Evolutionary conservation across 37 sponge, comb jelly and placozoan genomes (phyloP), one percentile per base, ranked within the genome.

Genomic region (Mnemiopsis leidyi): DNA sequence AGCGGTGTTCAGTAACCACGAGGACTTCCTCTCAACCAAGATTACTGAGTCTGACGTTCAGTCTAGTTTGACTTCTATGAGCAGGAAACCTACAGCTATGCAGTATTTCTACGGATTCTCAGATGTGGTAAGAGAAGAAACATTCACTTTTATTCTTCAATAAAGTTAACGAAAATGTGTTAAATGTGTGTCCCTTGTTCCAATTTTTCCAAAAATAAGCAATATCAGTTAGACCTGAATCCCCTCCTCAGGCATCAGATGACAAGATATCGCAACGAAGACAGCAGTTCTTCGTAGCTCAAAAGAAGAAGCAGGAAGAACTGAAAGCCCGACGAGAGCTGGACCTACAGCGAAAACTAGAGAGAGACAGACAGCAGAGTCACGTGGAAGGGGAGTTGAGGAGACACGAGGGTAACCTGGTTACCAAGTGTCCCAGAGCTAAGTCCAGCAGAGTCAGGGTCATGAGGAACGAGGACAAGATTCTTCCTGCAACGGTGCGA

Each of bases 31-130:
- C 29, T 23, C 48, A 23, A 85, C 90, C 26, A 48, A 48, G 61
- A 48, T 48, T 18, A 18, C 61, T 48, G 61, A 18, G 5, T 48
- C 61, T 18, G 61, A 48, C 13, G 61, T 13, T 18, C 61, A 48
- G 61, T 48, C 61, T 48, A 48, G 61, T 48, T 48, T 13, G 5
- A 48, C 61, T 48, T 16, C 61, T 85, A 18, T 34, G 31, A 82
- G 37, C 48, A 85, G 90, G 90, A 85, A 85, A 85, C 90, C 90
- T 5, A 85, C 90, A 39, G 90, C 90, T 25, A 85, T 85, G 90
- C 90, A 85, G 61, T 85, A 85, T 26, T 85, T 85, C 61, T 85
- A 85, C 90, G 90, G 90, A 28, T 33, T 85, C 61, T 23, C 32
- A 9, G 90, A 85, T 21, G 61, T 33, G 90, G 90, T 85, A 3